Evolutionary conservation across 2,113 vertebrate species (phyloP).

Genomic region (Noctilio leporinus): DNA sequence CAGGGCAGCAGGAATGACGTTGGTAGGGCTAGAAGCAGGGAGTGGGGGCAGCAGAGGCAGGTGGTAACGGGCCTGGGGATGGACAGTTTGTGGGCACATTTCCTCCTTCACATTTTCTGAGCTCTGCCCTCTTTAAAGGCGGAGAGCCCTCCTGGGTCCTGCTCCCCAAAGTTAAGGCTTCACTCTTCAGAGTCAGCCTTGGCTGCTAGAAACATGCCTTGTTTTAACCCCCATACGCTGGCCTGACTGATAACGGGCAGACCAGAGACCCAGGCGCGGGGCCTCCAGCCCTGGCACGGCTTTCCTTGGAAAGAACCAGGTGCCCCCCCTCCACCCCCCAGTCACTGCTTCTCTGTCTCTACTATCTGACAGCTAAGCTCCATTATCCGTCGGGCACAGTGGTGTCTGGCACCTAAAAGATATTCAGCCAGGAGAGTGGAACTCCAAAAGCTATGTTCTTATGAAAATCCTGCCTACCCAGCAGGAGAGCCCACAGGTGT

Average conservation of each 20-base stretch:
- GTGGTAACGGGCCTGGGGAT: rapidly evolving
- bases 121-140: not conserved
- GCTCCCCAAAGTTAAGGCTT: not conserved
- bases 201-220: not conserved
- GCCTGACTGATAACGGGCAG: not conserved
- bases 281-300: not conserved
- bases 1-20: not conserved
- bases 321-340: not conserved
- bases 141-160: not conserved
- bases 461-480: not conserved
- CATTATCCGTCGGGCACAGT: not conserved
- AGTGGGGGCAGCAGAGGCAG: not conserved
- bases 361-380: not conserved
- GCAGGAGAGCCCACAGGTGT: not conserved
- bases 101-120: not conserved
- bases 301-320: not conserved
- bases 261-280: not conserved
- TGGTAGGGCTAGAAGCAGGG: no score
- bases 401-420: not conserved
- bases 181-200: no score
- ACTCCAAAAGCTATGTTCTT: not conserved
- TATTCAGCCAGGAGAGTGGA: not conserved
- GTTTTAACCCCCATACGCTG: not conserved
- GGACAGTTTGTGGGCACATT: no score
- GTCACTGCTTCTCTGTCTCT: not conserved